phyloP scores from a whole-genome alignment of 2,888 invertebrate genomes.

The Mimas tiliae region DNA sequence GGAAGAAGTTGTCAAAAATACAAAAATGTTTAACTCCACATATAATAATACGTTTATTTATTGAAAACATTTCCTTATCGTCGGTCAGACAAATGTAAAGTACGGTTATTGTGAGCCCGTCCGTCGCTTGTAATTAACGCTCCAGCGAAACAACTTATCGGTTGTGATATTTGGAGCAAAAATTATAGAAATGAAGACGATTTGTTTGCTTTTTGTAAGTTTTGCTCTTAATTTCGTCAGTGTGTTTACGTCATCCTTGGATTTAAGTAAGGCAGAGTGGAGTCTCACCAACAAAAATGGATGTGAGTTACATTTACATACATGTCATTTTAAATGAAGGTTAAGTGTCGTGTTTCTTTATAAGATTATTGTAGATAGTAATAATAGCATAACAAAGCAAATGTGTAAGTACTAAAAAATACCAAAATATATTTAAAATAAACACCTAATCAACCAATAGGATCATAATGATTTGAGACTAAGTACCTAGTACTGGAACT shows the following conservation, averaged over 20 bases:
- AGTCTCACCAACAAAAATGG: slow-evolving; percentile 66
- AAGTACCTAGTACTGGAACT: no score
- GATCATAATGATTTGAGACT: no score
- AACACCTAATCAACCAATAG: no score
- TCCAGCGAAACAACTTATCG: not conserved
- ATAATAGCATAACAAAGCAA: no score
- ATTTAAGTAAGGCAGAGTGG: slow-evolving; percentile 53
- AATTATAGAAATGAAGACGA: slow-evolving; percentile 30
- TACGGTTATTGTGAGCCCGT: not conserved
- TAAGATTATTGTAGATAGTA: no score
- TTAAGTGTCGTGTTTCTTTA: not conserved
- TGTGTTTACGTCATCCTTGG: slow-evolving; percentile 37
- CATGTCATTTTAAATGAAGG: no score
- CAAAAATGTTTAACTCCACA: slow-evolving; percentile 1
- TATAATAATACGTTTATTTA: not conserved
- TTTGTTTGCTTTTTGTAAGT: slow-evolving; percentile 35
- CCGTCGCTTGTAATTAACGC: slow-evolving; percentile 5
- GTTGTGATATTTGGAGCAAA: not conserved
- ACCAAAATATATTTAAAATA: no score
- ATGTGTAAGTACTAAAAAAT: no score
- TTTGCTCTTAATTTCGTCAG: slow-evolving; percentile 26
- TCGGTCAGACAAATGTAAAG: slow-evolving; percentile 10
- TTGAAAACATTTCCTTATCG: slow-evolving; percentile 16
- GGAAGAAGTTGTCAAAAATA: not conserved
- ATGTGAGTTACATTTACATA: slow-evolving; percentile 62